Evolutionary conservation across 1,140 invertebrate genomes (phyloP), one percentile per base, ranked within the genome.

Genomic region (Plectus sambesii): DNA sequence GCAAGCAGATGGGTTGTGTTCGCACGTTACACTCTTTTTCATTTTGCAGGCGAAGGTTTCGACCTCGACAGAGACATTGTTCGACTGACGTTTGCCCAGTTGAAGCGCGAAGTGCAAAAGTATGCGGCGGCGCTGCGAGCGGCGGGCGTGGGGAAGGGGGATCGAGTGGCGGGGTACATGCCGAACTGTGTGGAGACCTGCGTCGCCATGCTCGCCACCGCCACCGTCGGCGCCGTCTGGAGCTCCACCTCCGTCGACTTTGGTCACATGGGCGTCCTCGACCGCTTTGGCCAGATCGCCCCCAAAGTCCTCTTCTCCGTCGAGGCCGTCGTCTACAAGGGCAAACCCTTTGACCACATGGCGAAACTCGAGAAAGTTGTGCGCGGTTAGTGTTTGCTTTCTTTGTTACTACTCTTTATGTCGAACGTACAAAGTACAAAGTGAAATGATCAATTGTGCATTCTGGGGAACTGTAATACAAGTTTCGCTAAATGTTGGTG

Each of bases 241-340:
- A 76, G 74, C 42, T 75, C 73, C 15, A 73, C 75, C 2, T 78
- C 76, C 2, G 75, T 76, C 3, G 77, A 79, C 56, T 78, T 79
- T 68, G 77, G 77, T 42, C 70, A 74, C 25, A 67, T 69, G 50
- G 75, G 62, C n/a, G 62, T 63, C 8, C 47, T 62, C 20, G 62
- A 65, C 38, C 37, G 61, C 41, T 63, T 63, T 36, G 20, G 27
- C 40, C 61, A 63, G 44, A 73, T 77, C 30, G 56, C 69, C 33
- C 76, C 76, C 19, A 77, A 76, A 54, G 42, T 78, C 15, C 60
- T 78, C 6, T 74, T 78, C 52, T 73, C 73, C 38, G 71, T 75
- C 3, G 73, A 76, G 59, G 72, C 70, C 43, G 75, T 77, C 8
- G 63, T 69, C 39, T 79, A 79, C 64, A 79, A 79, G 62, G 72